Evolutionary conservation across 1,140 invertebrate genomes (phyloP).

Genomic region (Bombus sibiricus): DNA sequence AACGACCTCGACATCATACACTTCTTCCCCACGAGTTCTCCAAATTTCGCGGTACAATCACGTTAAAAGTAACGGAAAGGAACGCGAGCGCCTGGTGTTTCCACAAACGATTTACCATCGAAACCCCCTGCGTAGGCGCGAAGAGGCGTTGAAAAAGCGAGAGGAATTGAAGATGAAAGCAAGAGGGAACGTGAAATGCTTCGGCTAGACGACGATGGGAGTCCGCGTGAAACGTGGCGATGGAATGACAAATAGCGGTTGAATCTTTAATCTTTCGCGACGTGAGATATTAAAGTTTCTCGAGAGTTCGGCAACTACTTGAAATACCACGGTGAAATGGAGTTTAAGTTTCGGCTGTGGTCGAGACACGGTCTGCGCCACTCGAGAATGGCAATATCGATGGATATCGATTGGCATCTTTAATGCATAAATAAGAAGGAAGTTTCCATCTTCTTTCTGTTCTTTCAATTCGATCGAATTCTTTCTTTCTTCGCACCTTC

Average conservation of each 20-base stretch:
- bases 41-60: background rate
- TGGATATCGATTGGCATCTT: constrained; percentile 55
- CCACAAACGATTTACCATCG: constrained; percentile 54
- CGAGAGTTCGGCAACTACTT: constrained; percentile 71
- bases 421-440: constrained; percentile 69
- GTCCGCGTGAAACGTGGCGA: constrained; percentile 60
- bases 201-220: background rate
- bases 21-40: too few relatives aligned
- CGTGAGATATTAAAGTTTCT: constrained; percentile 76
- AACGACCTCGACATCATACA: too few relatives aligned
- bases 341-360: constrained; percentile 64
- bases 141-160: too few relatives aligned
- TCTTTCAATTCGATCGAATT: constrained; percentile 21
- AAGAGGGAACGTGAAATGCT: background rate
- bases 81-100: constrained; percentile 17
- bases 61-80: background rate
- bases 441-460: background rate
- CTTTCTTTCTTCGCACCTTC: background rate
- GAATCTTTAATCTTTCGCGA: constrained; percentile 76
- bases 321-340: constrained; percentile 70
- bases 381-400: constrained; percentile 63
- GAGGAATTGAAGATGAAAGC: background rate
- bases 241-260: constrained; percentile 76
- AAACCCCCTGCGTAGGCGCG: constrained; percentile 18
- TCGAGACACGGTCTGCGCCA: constrained; percentile 33